phyloP scores from a whole-genome alignment of 1,140 invertebrate genomes.

The Atta texana region DNA sequence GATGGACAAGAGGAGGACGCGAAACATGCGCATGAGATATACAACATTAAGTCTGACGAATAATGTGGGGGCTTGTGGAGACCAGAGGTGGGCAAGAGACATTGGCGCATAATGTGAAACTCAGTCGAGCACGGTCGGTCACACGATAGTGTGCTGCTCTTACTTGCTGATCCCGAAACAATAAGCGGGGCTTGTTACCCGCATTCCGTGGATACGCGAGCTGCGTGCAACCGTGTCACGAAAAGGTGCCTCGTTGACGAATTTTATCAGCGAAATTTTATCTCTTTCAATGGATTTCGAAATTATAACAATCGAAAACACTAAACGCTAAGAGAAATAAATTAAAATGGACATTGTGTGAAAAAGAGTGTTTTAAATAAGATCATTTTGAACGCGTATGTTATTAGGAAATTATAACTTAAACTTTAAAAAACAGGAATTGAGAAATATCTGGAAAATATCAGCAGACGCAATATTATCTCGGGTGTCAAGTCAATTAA shows the following conservation, averaged over 20 bases:
- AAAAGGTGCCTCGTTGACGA: slow-evolving; percentile 22
- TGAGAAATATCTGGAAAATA: background rate
- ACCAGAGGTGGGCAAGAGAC: slow-evolving; percentile 26
- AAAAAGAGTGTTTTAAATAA: background rate
- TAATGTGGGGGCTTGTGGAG: background rate
- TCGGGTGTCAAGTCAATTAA: too few relatives aligned
- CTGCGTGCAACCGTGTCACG: background rate
- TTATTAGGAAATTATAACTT: background rate
- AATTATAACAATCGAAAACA: background rate
- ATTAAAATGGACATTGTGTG: background rate
- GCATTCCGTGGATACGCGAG: slow-evolving; percentile 3
- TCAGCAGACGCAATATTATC: background rate
- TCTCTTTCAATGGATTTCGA: background rate
- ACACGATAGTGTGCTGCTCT: background rate
- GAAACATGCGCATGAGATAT: slow-evolving; percentile 63
- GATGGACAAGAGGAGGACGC: slow-evolving; percentile 11
- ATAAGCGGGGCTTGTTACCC: background rate
- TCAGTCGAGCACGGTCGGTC: slow-evolving; percentile 46
- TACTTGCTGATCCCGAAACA: background rate
- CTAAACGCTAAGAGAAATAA: background rate
- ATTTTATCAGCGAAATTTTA: background rate
- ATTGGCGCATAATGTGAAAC: slow-evolving; percentile 31
- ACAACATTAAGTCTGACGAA: slow-evolving; percentile 23
- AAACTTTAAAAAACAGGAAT: background rate
- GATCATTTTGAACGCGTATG: background rate